Percentiles rank a stretch among this genome's conserved stretches.
These are phyloP conservation scores for Salvelinus fontinalis DNA, from an alignment of 2,113 vertebrate genomes.

Conservation along the genomic window DNA sequence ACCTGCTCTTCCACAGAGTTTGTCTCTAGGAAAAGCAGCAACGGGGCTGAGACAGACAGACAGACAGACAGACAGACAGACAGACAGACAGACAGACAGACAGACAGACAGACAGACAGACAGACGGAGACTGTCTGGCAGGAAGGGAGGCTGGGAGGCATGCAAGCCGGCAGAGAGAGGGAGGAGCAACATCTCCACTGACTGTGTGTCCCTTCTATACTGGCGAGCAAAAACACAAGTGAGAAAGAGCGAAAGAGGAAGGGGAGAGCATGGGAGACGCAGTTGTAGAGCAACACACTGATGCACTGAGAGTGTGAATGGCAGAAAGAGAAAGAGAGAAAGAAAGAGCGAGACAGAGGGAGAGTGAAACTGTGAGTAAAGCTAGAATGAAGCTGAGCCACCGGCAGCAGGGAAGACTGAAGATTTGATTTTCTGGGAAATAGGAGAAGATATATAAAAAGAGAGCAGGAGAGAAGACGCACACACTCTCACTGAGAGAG, in stretches of 20 bases:
- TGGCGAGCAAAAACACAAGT: not conserved
- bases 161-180: constrained; percentile 21
- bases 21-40: not conserved
- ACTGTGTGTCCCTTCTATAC: constrained; percentile 17
- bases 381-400: constrained; percentile 1
- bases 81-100: constrained; percentile 12
- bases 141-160: constrained; percentile 1
- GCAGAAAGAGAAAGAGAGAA: constrained; percentile 5
- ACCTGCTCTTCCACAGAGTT: constrained; percentile 2
- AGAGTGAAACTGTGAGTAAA: constrained; percentile 4
- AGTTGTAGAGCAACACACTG: constrained; percentile 28
- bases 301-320: constrained; percentile 27
- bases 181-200: constrained; percentile 40
- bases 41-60: constrained; percentile 5
- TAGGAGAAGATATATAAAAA: not conserved
- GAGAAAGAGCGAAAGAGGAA: constrained; percentile 1
- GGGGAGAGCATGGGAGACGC: constrained; percentile 15
- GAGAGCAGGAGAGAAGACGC: constrained; percentile 7
- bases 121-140: constrained; percentile 12
- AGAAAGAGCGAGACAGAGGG: constrained; percentile 25
- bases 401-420: constrained; percentile 13
- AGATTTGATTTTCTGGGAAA: not conserved
- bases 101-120: constrained; percentile 14
- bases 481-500: not conserved
- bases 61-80: constrained; percentile 5